Percentiles rank a stretch among this genome's conserved stretches.
phyloP scores from a whole-genome alignment of 2,113 vertebrate genomes.

The Urocynchramus pylzowi region DNA sequence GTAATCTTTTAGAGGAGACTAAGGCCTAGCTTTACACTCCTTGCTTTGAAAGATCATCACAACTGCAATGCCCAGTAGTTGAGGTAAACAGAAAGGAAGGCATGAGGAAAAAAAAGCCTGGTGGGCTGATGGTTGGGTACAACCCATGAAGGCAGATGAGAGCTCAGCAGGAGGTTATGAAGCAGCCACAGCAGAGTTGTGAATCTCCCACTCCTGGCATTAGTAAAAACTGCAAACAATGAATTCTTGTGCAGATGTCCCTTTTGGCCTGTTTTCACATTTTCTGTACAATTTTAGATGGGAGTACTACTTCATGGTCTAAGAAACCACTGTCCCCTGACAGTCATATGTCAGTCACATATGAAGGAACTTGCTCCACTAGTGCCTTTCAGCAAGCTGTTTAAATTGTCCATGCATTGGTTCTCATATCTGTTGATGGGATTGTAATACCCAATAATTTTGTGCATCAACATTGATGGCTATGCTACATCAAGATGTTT shows the following conservation, averaged over 20 bases:
- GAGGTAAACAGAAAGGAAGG: not conserved
- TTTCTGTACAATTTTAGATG: not conserved
- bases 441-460: not conserved
- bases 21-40: not conserved
- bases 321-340: not conserved
- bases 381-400: not conserved
- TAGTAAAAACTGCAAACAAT: not conserved
- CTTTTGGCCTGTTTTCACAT: not conserved
- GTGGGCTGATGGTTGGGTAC: not conserved
- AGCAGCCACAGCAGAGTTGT: not conserved
- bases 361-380: not conserved
- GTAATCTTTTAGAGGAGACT: not conserved
- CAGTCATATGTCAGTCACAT: not conserved
- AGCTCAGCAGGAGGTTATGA: not conserved
- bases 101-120: not conserved
- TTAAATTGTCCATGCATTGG: not conserved
- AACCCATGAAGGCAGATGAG: not conserved
- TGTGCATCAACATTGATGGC: not conserved
- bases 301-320: not conserved
- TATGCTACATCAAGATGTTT: not conserved
- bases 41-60: not conserved
- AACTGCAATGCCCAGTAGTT: not conserved
- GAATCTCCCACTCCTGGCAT: not conserved
- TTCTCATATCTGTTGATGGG: not conserved
- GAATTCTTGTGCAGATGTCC: not conserved